These are phyloP conservation scores for Pteromalus puparum DNA, from an alignment of 1,140 invertebrate species.

Conservation along the genomic window DNA sequence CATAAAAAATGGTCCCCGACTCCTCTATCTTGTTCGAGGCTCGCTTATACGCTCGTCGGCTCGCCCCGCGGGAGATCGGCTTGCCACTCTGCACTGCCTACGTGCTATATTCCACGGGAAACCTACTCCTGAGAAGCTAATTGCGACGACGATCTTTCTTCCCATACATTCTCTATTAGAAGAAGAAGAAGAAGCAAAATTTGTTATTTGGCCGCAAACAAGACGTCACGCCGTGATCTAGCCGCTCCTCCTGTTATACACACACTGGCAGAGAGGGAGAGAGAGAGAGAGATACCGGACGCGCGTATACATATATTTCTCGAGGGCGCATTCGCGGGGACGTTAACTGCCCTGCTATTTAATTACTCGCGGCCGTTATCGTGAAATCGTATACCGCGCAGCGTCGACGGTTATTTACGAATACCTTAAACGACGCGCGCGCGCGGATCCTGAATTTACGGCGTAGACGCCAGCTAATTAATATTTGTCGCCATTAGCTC, in stretches of 20 bases:
- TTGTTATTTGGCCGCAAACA: conserved; percentile 16
- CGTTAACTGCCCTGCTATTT: conserved; percentile 64
- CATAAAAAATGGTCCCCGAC: conserved; percentile 36
- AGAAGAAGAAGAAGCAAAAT: conserved; percentile 12
- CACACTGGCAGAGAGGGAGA: no score
- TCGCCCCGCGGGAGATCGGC: conserved; percentile 57
- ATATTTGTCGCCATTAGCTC: conserved; percentile 71
- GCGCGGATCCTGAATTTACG: conserved; percentile 44
- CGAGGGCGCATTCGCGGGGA: conserved; percentile 59
- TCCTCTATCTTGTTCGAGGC: conserved; percentile 17
- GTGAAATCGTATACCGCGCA: conserved; percentile 66
- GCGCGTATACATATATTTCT: conserved; percentile 58
- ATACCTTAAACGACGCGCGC: conserved; percentile 57
- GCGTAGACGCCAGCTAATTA: conserved; percentile 64
- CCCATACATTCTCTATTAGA: background rate
- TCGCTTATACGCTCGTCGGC: conserved; percentile 9
- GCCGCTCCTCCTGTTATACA: background rate
- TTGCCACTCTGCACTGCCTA: background rate
- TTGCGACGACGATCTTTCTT: background rate
- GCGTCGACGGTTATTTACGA: conserved; percentile 66
- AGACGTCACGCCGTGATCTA: conserved; percentile 49
- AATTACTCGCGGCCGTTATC: conserved; percentile 66
- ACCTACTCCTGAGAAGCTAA: background rate
- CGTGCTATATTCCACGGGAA: background rate
- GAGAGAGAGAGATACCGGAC: background rate